phyloP scores from a whole-genome alignment of 2,888 invertebrate species.

The Chaetoderma sp. region DNA sequence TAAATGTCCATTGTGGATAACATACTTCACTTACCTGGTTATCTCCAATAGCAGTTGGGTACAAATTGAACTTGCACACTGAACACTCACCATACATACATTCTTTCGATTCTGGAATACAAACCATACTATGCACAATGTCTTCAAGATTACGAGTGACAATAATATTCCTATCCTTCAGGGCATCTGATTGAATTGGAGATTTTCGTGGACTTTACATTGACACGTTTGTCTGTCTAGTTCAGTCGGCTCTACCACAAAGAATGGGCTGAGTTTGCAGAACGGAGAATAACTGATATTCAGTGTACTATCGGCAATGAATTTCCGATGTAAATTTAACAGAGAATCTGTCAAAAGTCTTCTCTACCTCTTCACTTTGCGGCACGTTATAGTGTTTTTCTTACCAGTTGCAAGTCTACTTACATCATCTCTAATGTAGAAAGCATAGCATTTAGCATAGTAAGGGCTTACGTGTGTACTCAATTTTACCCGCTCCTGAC shows the following conservation, averaged over 20 bases:
- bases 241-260: slow-evolving; percentile 26
- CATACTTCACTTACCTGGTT: no score
- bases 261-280: slow-evolving; percentile 30
- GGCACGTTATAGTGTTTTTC: slow-evolving; percentile 25
- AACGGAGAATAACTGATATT: slow-evolving; percentile 22
- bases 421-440: slow-evolving; percentile 23
- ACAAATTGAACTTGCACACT: no score
- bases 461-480: no score
- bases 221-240: slow-evolving; percentile 33
- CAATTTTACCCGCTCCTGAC: no score
- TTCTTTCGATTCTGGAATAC: no score
- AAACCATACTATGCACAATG: no score
- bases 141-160: no score
- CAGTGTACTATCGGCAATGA: slow-evolving; percentile 5
- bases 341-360: slow-evolving; percentile 24
- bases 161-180: slow-evolving; percentile 1
- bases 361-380: slow-evolving; percentile 29
- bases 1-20: no score
- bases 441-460: no score
- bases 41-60: no score
- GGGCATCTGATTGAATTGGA: slow-evolving; percentile 12
- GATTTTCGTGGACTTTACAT: slow-evolving; percentile 30
- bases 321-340: slow-evolving; percentile 28
- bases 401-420: slow-evolving; percentile 20
- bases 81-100: no score